Percentiles rank a stretch among this genome's conserved stretches.
Conservation (phyloP, 2,797 vertebrate species). For the Limnodromus scolopaceus region DNA sequence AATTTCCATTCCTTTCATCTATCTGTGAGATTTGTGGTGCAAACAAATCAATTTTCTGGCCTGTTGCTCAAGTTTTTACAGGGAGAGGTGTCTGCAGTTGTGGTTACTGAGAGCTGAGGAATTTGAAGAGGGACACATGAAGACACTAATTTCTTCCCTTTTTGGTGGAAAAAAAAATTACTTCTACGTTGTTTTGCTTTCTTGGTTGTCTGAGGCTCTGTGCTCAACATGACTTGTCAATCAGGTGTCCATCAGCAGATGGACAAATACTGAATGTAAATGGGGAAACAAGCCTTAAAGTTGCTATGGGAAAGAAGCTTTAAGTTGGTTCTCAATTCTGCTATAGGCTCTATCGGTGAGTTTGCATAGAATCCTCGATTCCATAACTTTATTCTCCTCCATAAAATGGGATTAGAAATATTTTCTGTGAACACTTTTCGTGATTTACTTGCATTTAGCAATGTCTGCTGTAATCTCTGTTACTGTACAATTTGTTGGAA, state of each 20-base stretch:
- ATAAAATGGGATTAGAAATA: not conserved
- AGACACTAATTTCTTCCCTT: not conserved
- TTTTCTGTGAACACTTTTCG: not conserved
- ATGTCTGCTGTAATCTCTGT: not conserved
- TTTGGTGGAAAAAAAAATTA: not conserved
- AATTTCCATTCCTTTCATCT: not conserved
- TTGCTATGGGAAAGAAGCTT: not conserved
- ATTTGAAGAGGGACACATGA: not conserved
- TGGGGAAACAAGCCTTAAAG: not conserved
- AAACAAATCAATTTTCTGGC: constrained; percentile 35
- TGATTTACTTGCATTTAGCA: accelerated
- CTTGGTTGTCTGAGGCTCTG: not conserved
- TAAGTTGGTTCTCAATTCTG: not conserved
- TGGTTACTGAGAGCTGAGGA: not conserved
- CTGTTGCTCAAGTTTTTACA: not conserved
- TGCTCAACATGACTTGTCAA: not conserved
- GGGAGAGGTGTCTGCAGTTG: not conserved
- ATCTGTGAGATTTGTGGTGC: not conserved
- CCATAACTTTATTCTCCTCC: not conserved
- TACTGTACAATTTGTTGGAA: not conserved
- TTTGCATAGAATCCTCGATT: not conserved
- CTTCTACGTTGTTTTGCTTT: not conserved
- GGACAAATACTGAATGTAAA: not conserved
- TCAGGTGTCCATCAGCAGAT: not conserved
- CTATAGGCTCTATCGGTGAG: not conserved